phyloP scores from a whole-genome alignment of 2,113 vertebrate species.

The Cyprinodon tularosa region DNA sequence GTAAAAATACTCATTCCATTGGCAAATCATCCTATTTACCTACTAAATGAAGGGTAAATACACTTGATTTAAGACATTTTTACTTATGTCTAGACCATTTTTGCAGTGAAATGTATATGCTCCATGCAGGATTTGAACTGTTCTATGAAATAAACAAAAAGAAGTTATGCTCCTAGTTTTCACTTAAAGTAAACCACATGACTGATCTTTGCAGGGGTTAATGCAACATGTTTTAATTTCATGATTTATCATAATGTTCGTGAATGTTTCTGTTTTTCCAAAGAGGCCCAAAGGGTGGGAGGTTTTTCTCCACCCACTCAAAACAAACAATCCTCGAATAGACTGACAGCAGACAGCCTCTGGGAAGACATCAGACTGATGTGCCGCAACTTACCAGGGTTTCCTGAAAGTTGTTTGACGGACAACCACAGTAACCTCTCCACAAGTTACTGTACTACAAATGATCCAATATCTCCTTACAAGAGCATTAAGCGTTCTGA shows the following conservation, averaged over 20 bases:
- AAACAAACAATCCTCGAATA: slow-evolving; percentile 1
- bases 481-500: slow-evolving; percentile 21
- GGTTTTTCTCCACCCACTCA: slow-evolving; percentile 7
- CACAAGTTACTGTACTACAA: neutral
- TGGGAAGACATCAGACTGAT: neutral
- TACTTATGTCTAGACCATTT: too few relatives aligned
- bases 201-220: slow-evolving; percentile 32
- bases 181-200: slow-evolving; percentile 9
- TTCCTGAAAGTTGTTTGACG: neutral
- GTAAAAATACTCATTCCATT: too few relatives aligned
- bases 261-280: slow-evolving; percentile 18
- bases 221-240: slow-evolving; percentile 30
- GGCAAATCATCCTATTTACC: too few relatives aligned
- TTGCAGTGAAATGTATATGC: too few relatives aligned
- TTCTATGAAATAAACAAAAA: too few relatives aligned
- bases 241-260: slow-evolving; percentile 26
- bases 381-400: neutral
- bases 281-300: slow-evolving; percentile 6
- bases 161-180: slow-evolving; percentile 7
- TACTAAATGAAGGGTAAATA: too few relatives aligned
- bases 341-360: neutral
- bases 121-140: too few relatives aligned
- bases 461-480: slow-evolving; percentile 1
- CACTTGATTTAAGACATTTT: too few relatives aligned
- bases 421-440: neutral